phyloP scores from a whole-genome alignment of 2,888 invertebrate genomes.

The Polyploca ridens region DNA sequence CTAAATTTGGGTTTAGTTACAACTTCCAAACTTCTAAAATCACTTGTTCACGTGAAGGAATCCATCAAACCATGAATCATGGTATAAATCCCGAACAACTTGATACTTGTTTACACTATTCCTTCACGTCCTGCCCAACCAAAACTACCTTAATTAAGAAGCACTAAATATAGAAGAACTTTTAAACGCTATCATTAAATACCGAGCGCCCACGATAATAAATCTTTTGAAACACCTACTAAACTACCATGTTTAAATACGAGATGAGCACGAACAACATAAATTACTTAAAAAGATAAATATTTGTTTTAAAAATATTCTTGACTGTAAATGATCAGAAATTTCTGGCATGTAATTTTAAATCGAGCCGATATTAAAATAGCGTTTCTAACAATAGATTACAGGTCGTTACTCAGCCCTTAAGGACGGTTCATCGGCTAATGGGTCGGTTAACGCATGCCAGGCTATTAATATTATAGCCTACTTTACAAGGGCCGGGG shows the following conservation, averaged over 20 bases:
- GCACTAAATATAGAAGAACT: constrained; percentile 2
- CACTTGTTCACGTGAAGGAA: no score
- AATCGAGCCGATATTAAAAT: constrained; percentile 25
- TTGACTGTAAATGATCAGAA: constrained; percentile 14
- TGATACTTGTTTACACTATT: background rate
- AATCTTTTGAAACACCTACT: background rate
- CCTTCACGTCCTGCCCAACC: background rate
- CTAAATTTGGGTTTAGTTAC: no score
- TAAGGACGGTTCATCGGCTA: constrained; percentile 64
- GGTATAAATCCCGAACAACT: background rate
- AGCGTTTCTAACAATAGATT: constrained; percentile 59
- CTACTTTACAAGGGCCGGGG: constrained; percentile 49
- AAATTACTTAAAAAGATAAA: background rate
- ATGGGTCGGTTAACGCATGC: constrained; percentile 69
- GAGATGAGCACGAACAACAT: constrained; percentile 10
- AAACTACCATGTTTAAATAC: background rate
- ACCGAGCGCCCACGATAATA: constrained; percentile 1
- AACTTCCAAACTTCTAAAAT: no score
- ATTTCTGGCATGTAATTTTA: constrained; percentile 13
- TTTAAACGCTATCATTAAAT: constrained; percentile 3
- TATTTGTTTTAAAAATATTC: constrained; percentile 11
- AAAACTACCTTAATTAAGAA: constrained; percentile 5
- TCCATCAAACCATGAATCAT: no score
- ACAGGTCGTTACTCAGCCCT: constrained; percentile 66
- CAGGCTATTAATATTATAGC: constrained; percentile 66